Percentiles rank a stretch among this genome's conserved stretches.
These are phyloP conservation scores for Lepidotrigona ventralis DNA, from an alignment of 1,140 invertebrate species.

Conservation along the genomic window DNA sequence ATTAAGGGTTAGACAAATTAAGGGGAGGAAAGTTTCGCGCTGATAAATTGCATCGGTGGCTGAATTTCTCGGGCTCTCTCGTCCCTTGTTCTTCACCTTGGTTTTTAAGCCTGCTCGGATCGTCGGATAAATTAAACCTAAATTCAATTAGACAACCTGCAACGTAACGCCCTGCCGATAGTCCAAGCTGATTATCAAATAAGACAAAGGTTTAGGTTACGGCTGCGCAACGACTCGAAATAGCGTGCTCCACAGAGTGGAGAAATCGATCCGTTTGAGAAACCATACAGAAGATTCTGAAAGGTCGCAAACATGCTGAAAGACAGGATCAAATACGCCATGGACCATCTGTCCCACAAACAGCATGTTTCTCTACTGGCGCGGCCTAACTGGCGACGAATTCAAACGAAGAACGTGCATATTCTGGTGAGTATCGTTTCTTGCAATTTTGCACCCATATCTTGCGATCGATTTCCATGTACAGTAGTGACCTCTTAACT, in stretches of 20 bases:
- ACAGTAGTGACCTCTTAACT: too few relatives aligned
- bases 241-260: not conserved
- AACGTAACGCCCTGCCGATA: not conserved
- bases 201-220: not conserved
- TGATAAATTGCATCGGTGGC: constrained; percentile 27
- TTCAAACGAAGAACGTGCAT: constrained; percentile 62
- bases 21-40: not conserved
- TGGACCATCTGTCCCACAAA: constrained; percentile 68
- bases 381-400: constrained; percentile 69
- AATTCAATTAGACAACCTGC: constrained; percentile 23
- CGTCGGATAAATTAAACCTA: constrained; percentile 29
- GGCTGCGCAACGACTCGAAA: not conserved
- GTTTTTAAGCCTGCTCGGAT: not conserved
- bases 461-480: too few relatives aligned
- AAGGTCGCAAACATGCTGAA: constrained; percentile 61
- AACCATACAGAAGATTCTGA: not conserved
- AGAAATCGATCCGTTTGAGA: not conserved
- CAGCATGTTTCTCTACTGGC: constrained; percentile 68
- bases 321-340: constrained; percentile 72
- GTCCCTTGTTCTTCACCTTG: not conserved
- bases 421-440: constrained; percentile 52
- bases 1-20: constrained; percentile 33
- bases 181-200: not conserved
- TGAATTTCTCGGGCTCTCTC: not conserved
- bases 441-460: not conserved